Conservation (phyloP, 2,888 invertebrate species). For the Monoplex corrugatus region DNA sequence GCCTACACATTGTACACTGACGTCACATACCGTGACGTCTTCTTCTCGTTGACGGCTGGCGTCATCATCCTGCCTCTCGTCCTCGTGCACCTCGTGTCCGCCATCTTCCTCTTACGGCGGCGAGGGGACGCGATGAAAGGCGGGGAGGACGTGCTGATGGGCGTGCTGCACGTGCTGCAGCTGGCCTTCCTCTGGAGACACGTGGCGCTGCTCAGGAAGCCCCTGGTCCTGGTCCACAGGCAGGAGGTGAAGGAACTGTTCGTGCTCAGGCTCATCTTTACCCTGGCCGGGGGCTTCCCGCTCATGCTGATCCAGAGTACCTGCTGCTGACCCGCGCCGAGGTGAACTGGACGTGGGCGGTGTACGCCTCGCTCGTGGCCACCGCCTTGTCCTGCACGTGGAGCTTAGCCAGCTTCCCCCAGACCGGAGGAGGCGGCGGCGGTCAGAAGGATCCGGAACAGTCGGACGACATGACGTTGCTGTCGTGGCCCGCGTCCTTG, state of each 20-base stretch:
- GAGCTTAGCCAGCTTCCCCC: slow-evolving; percentile 92
- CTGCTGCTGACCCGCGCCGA: slow-evolving; percentile 83
- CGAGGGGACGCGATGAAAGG: slow-evolving; percentile 63
- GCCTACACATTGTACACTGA: slow-evolving; percentile 83
- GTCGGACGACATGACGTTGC: neutral
- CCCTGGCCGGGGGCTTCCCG: slow-evolving; percentile 93
- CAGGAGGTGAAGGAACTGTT: slow-evolving; percentile 88
- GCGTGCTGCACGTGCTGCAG: slow-evolving; percentile 82
- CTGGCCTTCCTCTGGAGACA: slow-evolving; percentile 86
- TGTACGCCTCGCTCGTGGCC: slow-evolving; percentile 88
- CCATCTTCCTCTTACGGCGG: slow-evolving; percentile 65
- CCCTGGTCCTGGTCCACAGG: slow-evolving; percentile 90
- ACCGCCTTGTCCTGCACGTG: slow-evolving; percentile 94
- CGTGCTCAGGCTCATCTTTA: slow-evolving; percentile 91
- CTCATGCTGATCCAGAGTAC: slow-evolving; percentile 92
- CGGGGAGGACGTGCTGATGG: slow-evolving; percentile 85
- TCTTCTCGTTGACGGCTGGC: slow-evolving; percentile 87
- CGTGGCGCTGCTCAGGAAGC: slow-evolving; percentile 90
- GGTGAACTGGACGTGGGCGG: slow-evolving; percentile 80
- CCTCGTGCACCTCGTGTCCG: slow-evolving; percentile 85
- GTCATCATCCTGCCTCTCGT: slow-evolving; percentile 89
- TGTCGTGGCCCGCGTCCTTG: slow-evolving; percentile 90
- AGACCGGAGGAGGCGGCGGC: slow-evolving; percentile 82
- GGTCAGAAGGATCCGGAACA: slow-evolving; percentile 53
- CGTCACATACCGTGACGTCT: slow-evolving; percentile 82